A percentile compares a stretch with the other conserved stretches of the same genome.
Evolutionary conservation across 2,888 invertebrate genomes (phyloP).

Genomic region (Epinotia demarniana): DNA sequence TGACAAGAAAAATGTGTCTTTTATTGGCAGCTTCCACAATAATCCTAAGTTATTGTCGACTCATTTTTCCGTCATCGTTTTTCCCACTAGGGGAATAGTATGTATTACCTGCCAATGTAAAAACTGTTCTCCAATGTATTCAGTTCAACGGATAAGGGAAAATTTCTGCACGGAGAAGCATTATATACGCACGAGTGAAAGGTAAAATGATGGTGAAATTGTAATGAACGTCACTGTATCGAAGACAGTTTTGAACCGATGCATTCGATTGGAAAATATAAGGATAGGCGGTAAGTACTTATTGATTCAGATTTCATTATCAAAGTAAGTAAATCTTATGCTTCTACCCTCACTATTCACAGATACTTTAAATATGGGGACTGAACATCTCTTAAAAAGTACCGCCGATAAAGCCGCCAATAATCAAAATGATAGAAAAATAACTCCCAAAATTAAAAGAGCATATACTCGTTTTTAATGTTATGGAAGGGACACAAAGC

Average conservation of each 20-base stretch:
- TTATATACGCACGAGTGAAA: constrained; percentile 29
- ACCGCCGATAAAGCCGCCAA: no score
- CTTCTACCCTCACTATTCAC: background rate
- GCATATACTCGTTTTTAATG: no score
- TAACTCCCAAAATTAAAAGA: no score
- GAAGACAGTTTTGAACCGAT: constrained; percentile 5
- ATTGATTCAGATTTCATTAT: background rate
- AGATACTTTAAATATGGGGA: background rate
- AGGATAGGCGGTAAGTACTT: background rate
- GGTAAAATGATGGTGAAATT: background rate
- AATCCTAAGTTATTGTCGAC: background rate
- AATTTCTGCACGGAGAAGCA: constrained; percentile 37
- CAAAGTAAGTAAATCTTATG: background rate
- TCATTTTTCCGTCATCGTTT: constrained; percentile 1
- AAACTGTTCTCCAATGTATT: constrained; percentile 4
- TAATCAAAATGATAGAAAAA: no score
- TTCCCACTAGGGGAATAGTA: background rate
- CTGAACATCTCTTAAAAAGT: background rate
- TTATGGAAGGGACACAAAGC: no score
- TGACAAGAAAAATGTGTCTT: background rate
- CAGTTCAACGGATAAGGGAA: constrained; percentile 11
- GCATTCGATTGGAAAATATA: constrained; percentile 1
- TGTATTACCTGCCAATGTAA: constrained; percentile 6
- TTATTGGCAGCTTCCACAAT: background rate
- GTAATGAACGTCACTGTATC: constrained; percentile 23